These are phyloP conservation scores for Zingel zingel DNA, from an alignment of 2,113 vertebrate species.

Conservation along the genomic window DNA sequence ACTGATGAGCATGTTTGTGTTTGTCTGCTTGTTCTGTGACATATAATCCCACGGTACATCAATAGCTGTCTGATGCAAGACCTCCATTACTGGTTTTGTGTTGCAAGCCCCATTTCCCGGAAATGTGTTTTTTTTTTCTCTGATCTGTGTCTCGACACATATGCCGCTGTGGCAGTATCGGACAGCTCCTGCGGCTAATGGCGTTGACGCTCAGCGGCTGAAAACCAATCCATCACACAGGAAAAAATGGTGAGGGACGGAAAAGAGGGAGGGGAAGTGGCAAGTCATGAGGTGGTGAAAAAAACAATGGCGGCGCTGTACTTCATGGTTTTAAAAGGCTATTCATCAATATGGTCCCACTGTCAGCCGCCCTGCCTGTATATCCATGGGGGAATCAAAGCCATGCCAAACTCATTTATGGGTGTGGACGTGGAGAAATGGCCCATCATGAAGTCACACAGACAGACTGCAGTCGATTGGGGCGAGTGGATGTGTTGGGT, in stretches of 20 bases:
- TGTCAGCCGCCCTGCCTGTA: slow-evolving; percentile 79
- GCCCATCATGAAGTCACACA: slow-evolving; percentile 69
- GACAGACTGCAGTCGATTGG: slow-evolving; percentile 34
- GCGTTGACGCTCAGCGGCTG: slow-evolving; percentile 76
- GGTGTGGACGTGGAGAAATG: slow-evolving; percentile 69
- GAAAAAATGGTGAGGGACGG: slow-evolving; percentile 38
- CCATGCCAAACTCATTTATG: slow-evolving; percentile 77
- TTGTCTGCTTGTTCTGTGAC: slow-evolving; percentile 48
- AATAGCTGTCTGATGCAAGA: slow-evolving; percentile 68
- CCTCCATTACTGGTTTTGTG: slow-evolving; percentile 77
- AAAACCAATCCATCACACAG: slow-evolving; percentile 82
- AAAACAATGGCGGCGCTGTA: slow-evolving; percentile 73
- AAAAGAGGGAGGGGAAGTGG: slow-evolving; percentile 14
- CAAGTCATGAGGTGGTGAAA: slow-evolving; percentile 45
- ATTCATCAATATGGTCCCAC: slow-evolving; percentile 82
- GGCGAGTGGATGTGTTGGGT: slow-evolving; percentile 7
- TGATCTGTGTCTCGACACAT: slow-evolving; percentile 69
- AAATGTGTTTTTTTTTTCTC: slow-evolving; percentile 55
- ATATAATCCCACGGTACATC: slow-evolving; percentile 69
- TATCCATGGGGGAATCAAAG: slow-evolving; percentile 76
- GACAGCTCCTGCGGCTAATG: slow-evolving; percentile 76
- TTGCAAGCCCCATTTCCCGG: slow-evolving; percentile 71
- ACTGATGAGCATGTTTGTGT: slow-evolving; percentile 48
- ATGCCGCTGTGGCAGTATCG: slow-evolving; percentile 46
- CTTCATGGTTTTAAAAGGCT: slow-evolving; percentile 84